Evolutionary conservation across 2,113 vertebrate species (phyloP).

Genomic region (Silurus asotus): DNA sequence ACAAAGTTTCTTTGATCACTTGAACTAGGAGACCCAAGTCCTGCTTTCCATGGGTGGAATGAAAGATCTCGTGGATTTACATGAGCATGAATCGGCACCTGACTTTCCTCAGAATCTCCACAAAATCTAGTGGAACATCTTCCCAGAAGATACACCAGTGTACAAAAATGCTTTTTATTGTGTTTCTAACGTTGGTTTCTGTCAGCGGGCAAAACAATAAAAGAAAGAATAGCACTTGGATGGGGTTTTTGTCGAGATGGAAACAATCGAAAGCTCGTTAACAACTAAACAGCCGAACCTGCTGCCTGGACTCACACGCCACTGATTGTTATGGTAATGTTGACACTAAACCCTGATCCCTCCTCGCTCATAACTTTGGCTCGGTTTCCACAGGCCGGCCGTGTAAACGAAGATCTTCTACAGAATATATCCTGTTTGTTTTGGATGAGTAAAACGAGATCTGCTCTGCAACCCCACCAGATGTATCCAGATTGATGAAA

Average conservation of each 20-base stretch:
- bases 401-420: not conserved
- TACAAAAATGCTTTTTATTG: no score
- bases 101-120: no score
- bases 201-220: not conserved
- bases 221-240: not conserved
- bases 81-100: no score
- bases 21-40: no score
- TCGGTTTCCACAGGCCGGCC: not conserved
- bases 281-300: conserved; percentile 3
- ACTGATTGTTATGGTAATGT: conserved; percentile 1
- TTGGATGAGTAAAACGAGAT: no score
- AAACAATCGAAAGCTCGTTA: conserved; percentile 6
- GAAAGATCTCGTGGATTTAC: no score
- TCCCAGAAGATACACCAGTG: no score
- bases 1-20: no score
- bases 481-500: not conserved
- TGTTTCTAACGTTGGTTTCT: not conserved
- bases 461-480: not conserved
- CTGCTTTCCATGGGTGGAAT: no score
- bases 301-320: not conserved
- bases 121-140: no score
- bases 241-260: not conserved
- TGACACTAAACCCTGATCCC: not conserved
- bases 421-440: not conserved
- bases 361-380: not conserved